A percentile compares a stretch with the other conserved stretches of the same genome.
phyloP scores from a whole-genome alignment of 1,140 invertebrate species.

The Leptestheria dahalacensis region DNA sequence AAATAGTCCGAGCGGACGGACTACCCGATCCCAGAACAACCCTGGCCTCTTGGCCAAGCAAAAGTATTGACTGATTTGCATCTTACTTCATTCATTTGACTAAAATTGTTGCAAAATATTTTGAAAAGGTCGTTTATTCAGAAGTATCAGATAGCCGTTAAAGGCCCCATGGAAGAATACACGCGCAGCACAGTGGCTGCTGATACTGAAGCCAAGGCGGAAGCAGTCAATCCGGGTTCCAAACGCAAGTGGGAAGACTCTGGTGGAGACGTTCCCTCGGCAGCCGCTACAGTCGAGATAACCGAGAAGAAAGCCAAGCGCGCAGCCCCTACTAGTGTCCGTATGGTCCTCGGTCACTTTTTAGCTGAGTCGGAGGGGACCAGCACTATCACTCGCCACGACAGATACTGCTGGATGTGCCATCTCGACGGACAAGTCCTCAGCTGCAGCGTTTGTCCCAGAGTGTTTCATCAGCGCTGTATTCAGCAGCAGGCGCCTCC shows the following conservation, averaged over 20 bases:
- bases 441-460: slow-evolving; percentile 35
- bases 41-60: slow-evolving; percentile 8
- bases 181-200: neutral
- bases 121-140: slow-evolving; percentile 5
- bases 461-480: slow-evolving; percentile 30
- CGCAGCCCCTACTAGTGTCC: neutral
- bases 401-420: slow-evolving; percentile 80
- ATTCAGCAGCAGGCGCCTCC: slow-evolving; percentile 30
- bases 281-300: neutral
- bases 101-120: neutral
- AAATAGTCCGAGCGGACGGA: neutral
- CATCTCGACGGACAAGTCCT: slow-evolving; percentile 42
- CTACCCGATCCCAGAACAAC: slow-evolving; percentile 6
- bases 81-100: neutral
- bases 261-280: neutral
- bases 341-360: neutral
- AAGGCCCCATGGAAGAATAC: slow-evolving; percentile 4
- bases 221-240: neutral
- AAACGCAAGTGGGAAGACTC: slow-evolving; percentile 10
- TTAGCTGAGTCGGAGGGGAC: neutral
- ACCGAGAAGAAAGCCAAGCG: neutral
- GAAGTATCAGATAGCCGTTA: slow-evolving; percentile 8
- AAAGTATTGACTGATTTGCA: slow-evolving; percentile 9
- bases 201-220: neutral
- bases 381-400: slow-evolving; percentile 32